Conservation (phyloP, 2,888 invertebrate species). For the Hypena proboscidalis region DNA sequence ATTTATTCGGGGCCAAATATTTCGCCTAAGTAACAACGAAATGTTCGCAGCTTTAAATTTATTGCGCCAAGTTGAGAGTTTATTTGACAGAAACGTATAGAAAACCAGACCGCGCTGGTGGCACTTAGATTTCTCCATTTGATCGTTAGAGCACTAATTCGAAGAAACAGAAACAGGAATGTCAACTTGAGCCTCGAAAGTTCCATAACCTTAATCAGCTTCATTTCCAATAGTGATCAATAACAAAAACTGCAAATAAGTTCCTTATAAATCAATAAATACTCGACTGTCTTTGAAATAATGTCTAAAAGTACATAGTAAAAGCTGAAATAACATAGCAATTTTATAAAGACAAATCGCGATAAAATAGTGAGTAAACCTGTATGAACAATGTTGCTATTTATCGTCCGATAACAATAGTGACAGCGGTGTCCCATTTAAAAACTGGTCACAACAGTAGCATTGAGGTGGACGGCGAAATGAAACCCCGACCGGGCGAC, state of each 20-base stretch:
- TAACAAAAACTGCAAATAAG: conserved; percentile 30
- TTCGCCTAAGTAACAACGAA: conserved; percentile 21
- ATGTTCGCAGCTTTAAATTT: conserved; percentile 18
- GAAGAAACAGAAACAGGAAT: conserved; percentile 29
- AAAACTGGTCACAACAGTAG: conserved; percentile 51
- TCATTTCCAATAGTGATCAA: conserved; percentile 23
- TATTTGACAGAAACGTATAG: conserved; percentile 10
- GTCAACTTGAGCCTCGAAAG: conserved; percentile 30
- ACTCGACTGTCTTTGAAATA: no score
- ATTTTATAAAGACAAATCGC: conserved; percentile 10
- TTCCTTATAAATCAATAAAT: no score
- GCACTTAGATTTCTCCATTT: conserved; percentile 33
- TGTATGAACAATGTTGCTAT: conserved; percentile 5
- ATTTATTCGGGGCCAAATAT: conserved; percentile 29
- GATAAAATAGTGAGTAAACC: conserved; percentile 10
- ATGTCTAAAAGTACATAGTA: no score
- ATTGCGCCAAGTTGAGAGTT: conserved; percentile 2
- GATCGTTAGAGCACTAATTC: conserved; percentile 23
- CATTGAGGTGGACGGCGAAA: conserved; percentile 47
- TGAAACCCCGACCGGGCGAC: conserved; percentile 62
- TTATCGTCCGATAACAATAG: conserved; percentile 25
- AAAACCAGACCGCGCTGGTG: conserved; percentile 20
- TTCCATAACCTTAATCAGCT: conserved; percentile 22
- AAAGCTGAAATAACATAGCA: conserved; percentile 10
- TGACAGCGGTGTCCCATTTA: conserved; percentile 41